Evolutionary conservation across 2,113 vertebrate genomes (phyloP), one percentile per base, ranked within the genome.

Genomic region (Rallus limicola): DNA sequence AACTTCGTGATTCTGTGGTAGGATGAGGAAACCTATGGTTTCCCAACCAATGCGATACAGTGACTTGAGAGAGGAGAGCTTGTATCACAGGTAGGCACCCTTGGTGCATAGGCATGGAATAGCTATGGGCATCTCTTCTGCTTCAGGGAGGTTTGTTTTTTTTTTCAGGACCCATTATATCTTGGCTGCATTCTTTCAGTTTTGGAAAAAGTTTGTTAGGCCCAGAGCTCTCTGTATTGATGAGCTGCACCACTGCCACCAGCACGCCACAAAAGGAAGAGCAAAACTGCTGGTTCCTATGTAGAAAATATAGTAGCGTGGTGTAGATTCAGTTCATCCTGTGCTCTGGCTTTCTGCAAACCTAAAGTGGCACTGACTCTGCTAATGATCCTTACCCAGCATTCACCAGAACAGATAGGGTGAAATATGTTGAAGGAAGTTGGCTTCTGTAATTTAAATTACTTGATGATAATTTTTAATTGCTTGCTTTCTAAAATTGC

Each of bases 381-480:
- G 64, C 79, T 40, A 31, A 59, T 14, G 48, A 33, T 92, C 46
- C 42, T 93, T 82, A 42, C 3, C 5, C n/a, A 78, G 2, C 50
- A 26, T 65, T 96, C 74, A 56, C 62, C 3, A 0, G 6, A 86
- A 82, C 33, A 80, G 67, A 68, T 11, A 53, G 36, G 23, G 40
- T 36, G 59, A 83, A 65, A 63, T 8, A 59, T 46, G 48, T 9
- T 25, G 38, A 87, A 46, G 48, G 80, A 94, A 60, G 42, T 59
- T 42, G 21, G 52, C 40, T 65, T 90, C 79, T 77, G 55, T 92
- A 36, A 86, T 91, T 87, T 72, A 52, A 83, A 70, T 90, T 75
- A 67, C 83, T 95, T 23, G 1, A 4, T 38, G 6, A 58, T 95
- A 81, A 62, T 11, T 91, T 90, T 94, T 96, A 95, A 96, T 91